A percentile compares a stretch with the other conserved stretches of the same genome.
phyloP scores from a whole-genome alignment of 2,888 invertebrate genomes.

The Torymus texanus region DNA sequence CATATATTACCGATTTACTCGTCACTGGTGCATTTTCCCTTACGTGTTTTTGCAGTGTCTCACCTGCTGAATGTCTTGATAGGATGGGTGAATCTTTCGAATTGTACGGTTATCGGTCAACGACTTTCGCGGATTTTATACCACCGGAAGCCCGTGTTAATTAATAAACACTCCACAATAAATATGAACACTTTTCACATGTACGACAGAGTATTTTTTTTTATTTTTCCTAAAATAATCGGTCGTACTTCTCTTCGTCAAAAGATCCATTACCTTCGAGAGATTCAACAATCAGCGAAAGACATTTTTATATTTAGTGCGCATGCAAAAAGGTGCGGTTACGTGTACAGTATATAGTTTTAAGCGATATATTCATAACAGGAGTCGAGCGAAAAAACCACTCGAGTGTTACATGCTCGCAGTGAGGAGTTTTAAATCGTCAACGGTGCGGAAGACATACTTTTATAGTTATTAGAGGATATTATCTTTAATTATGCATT shows the following conservation, averaged over 20 bases:
- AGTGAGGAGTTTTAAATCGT: slow-evolving; percentile 35
- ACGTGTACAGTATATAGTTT: background rate
- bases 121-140: background rate
- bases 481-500: slow-evolving; percentile 37
- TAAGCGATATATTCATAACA: slow-evolving; percentile 17
- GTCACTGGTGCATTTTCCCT: slow-evolving; percentile 21
- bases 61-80: slow-evolving; percentile 19
- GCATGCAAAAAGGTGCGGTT: slow-evolving; percentile 32
- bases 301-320: slow-evolving; percentile 12
- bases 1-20: background rate
- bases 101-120: background rate
- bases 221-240: no score
- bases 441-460: slow-evolving; percentile 52
- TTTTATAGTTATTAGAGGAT: slow-evolving; percentile 40
- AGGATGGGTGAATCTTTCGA: background rate
- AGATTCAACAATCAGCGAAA: slow-evolving; percentile 18
- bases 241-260: background rate
- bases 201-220: no score
- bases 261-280: slow-evolving; percentile 12
- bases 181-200: no score
- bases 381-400: slow-evolving; percentile 17
- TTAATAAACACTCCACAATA: no score
- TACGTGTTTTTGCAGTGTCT: slow-evolving; percentile 27
- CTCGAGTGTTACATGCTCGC: slow-evolving; percentile 14
- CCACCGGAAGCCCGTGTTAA: slow-evolving; percentile 11